Percentiles rank a stretch among this genome's conserved stretches.
These are phyloP conservation scores for Cyclopterus lumpus DNA, from an alignment of 2,797 vertebrate species.

Conservation along the genomic window DNA sequence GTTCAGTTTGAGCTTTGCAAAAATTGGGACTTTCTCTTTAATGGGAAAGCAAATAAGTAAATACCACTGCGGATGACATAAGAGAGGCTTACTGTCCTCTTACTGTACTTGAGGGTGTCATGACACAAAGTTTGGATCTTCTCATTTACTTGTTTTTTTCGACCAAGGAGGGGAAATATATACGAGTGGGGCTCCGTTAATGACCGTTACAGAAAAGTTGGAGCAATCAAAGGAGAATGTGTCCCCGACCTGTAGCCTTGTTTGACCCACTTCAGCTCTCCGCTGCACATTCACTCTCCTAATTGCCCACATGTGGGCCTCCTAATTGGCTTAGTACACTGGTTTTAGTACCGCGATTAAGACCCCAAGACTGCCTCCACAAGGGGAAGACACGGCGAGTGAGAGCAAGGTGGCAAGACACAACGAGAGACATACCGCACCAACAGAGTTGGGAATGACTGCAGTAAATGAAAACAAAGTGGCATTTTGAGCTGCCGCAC, in stretches of 20 bases:
- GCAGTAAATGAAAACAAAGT: constrained; percentile 80
- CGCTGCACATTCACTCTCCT: constrained; percentile 49
- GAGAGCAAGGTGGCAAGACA: background rate
- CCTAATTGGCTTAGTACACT: constrained; percentile 70
- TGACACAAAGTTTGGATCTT: constrained; percentile 6
- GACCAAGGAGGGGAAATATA: constrained; percentile 9
- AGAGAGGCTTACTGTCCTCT: background rate
- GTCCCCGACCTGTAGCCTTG: constrained; percentile 59
- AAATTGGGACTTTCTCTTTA: background rate
- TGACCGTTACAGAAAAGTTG: constrained; percentile 36
- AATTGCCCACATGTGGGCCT: constrained; percentile 72
- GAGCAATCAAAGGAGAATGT: constrained; percentile 54
- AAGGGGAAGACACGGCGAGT: constrained; percentile 26
- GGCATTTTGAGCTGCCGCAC: constrained; percentile 73
- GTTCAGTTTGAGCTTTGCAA: background rate
- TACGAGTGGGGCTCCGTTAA: constrained; percentile 29
- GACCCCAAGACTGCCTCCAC: constrained; percentile 43
- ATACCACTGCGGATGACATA: background rate
- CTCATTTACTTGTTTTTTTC: constrained; percentile 14
- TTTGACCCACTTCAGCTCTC: constrained; percentile 60
- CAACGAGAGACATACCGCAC: constrained; percentile 10
- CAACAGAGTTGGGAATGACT: constrained; percentile 49
- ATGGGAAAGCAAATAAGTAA: background rate
- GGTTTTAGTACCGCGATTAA: constrained; percentile 63
- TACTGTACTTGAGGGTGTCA: background rate